These are phyloP conservation scores for Dendroctonus valens DNA, from an alignment of 1,140 invertebrate species.

Conservation along the genomic window DNA sequence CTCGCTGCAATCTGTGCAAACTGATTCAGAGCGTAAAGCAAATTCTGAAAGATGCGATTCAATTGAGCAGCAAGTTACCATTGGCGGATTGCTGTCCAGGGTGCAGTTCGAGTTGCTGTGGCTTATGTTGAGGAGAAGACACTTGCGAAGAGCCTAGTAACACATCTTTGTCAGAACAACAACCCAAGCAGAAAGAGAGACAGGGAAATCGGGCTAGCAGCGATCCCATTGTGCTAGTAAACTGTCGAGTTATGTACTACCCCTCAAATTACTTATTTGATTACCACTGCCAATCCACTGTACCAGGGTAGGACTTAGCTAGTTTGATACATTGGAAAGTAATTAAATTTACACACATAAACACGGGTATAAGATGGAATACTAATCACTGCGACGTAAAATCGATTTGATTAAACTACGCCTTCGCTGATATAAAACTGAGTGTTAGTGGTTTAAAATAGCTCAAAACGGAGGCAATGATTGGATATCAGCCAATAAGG, in stretches of 20 bases:
- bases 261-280: background rate
- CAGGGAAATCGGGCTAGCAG: constrained; percentile 39
- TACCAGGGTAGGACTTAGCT: too few relatives aligned
- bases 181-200: constrained; percentile 46
- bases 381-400: too few relatives aligned
- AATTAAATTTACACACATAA: too few relatives aligned
- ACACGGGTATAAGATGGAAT: background rate
- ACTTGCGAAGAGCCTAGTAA: constrained; percentile 68
- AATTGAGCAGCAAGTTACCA: constrained; percentile 54
- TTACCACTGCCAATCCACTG: background rate
- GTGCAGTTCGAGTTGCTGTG: constrained; percentile 70
- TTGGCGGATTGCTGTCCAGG: constrained; percentile 70
- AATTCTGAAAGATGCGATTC: too few relatives aligned
- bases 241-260: constrained; percentile 6
- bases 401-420: constrained; percentile 10
- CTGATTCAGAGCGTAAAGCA: too few relatives aligned
- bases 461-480: constrained; percentile 15
- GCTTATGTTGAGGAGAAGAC: constrained; percentile 67
- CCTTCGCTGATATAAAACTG: constrained; percentile 10
- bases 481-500: constrained; percentile 27
- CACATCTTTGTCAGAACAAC: constrained; percentile 49
- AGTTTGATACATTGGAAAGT: too few relatives aligned
- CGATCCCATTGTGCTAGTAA: constrained; percentile 17
- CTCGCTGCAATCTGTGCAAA: too few relatives aligned
- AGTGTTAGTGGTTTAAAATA: constrained; percentile 19